Evolutionary conservation across 2,113 vertebrate genomes (phyloP), one percentile per base, ranked within the genome.

Genomic region (Proterorhinus semilunaris): DNA sequence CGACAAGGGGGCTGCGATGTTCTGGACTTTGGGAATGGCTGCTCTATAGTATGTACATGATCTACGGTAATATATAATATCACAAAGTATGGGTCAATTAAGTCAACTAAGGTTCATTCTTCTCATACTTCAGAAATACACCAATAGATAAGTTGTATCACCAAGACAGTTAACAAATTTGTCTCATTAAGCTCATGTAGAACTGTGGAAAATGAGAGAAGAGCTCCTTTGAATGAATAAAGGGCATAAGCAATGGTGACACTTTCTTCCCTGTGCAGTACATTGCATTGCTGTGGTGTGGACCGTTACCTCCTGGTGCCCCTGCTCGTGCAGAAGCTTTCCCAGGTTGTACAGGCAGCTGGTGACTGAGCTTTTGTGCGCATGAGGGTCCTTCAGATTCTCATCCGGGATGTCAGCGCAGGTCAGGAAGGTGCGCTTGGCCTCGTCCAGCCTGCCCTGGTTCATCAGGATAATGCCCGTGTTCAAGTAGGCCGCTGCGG

Each of bases 281-380:
- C 3, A 6, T 42, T 42, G n/a, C 10, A 10, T n/a, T 45, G 17
- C 11, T 53, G 15, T 21, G 7, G 15, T 47, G 15, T 21, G 9
- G 6, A 4, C 82, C 66, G 0, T 80, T 72, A 98, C 98, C 95
- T 98, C 96, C 83, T 99, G 96, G 44, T 91, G 94, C 49, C 97
- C 98, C 86, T 98, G 96, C 64, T 99, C 98, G n/a, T 99, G 98
- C 10, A 95, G 95, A 72, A 99, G 95, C 55, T 99, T 99, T 51
- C 98, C 98, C 88, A 99, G 87, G 82, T 99, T 99, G 89, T 99
- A 99, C 67, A 99, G 91, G 88, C 98, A 99, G 91, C 97, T 99
- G 79, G 98, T 97, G 79, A 99, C 98, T 0, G 98, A 99, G 90
- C 95, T 99, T 89, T 96, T 98, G 74, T 99, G 98, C 64, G 97